Evolutionary conservation across 2,888 invertebrate genomes (phyloP).

Genomic region (Erebia palarica): DNA sequence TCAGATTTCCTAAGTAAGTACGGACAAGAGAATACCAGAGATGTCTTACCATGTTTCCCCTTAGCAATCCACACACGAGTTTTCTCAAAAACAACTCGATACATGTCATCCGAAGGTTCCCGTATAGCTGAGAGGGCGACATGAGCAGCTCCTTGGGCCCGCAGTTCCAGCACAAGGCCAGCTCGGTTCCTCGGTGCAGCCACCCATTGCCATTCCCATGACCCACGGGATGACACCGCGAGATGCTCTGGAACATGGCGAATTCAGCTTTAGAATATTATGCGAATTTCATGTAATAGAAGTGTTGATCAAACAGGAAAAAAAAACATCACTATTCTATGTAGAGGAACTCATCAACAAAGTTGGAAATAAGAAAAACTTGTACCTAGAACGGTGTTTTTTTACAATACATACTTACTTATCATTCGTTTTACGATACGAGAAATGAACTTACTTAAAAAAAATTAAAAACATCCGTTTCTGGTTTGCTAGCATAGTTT

Average conservation of each 20-base stretch:
- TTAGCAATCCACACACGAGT: constrained; percentile 85
- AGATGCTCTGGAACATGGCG: constrained; percentile 79
- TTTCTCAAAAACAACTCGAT: constrained; percentile 84
- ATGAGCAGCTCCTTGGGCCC: constrained; percentile 81
- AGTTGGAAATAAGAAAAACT: too few relatives aligned
- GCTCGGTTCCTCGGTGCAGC: constrained; percentile 84
- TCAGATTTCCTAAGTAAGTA: not conserved
- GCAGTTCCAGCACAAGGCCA: constrained; percentile 83
- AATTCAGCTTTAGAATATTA: too few relatives aligned
- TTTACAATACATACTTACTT: too few relatives aligned
- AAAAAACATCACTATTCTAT: too few relatives aligned
- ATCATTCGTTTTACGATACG: too few relatives aligned
- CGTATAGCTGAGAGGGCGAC: constrained; percentile 81
- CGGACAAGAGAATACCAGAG: not conserved
- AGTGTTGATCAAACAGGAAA: too few relatives aligned
- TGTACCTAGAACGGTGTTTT: too few relatives aligned
- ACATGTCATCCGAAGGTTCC: constrained; percentile 84
- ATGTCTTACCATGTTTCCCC: constrained; percentile 82
- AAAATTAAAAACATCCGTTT: too few relatives aligned
- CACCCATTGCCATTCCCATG: constrained; percentile 86
- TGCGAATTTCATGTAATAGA: too few relatives aligned
- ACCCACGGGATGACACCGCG: constrained; percentile 83
- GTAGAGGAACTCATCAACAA: too few relatives aligned
- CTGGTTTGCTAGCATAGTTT: too few relatives aligned
- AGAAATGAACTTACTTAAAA: too few relatives aligned